Percentiles rank a stretch among this genome's conserved stretches.
These are phyloP conservation scores for Disparrhopalites patrizii DNA, from an alignment of 2,888 invertebrate genomes.

Conservation along the genomic window DNA sequence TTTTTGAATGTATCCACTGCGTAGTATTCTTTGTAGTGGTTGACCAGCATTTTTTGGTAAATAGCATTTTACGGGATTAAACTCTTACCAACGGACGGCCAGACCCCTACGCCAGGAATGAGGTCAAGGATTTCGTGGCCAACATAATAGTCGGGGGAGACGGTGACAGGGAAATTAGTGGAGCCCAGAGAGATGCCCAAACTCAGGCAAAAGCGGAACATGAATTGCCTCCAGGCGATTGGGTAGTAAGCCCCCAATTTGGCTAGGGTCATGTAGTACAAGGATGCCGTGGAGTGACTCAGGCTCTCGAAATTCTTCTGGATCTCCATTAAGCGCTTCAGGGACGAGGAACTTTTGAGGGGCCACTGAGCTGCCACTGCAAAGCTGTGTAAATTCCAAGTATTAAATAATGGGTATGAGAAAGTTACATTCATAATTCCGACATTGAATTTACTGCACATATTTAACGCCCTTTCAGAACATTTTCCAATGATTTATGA, in stretches of 20 bases:
- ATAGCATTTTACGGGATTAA: too few species aligned
- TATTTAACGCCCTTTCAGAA: too few species aligned
- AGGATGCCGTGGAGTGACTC: not conserved
- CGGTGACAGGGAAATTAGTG: not conserved
- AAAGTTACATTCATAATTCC: too few species aligned
- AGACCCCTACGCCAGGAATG: not conserved
- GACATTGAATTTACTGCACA: too few species aligned
- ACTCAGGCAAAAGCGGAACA: not conserved
- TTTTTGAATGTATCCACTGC: too few species aligned
- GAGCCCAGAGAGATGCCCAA: not conserved
- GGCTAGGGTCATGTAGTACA: not conserved
- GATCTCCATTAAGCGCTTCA: not conserved
- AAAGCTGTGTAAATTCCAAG: too few species aligned
- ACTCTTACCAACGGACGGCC: not conserved
- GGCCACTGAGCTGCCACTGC: not conserved
- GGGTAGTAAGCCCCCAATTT: not conserved
- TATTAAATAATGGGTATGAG: too few species aligned
- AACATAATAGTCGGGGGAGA: not conserved
- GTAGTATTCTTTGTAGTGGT: too few species aligned
- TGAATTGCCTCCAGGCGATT: not conserved
- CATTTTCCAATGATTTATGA: too few species aligned
- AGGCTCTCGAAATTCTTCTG: not conserved
- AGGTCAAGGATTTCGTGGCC: not conserved
- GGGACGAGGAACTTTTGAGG: not conserved
- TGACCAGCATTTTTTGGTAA: too few species aligned